These are phyloP conservation scores for Tenualosa ilisha DNA, from an alignment of 2,797 vertebrate genomes.

Conservation along the genomic window DNA sequence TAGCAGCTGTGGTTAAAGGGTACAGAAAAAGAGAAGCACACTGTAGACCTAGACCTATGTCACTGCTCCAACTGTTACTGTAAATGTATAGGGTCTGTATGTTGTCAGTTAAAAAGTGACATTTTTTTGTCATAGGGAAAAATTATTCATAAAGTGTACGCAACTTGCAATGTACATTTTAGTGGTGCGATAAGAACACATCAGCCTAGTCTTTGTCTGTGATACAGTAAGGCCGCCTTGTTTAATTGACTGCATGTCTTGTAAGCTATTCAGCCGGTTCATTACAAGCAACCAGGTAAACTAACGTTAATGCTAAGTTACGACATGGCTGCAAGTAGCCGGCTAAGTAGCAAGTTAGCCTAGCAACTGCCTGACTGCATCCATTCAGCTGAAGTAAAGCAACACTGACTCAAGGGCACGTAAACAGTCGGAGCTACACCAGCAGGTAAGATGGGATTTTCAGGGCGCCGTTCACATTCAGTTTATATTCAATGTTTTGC, in stretches of 20 bases:
- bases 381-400: conserved; percentile 27
- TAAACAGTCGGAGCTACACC: conserved; percentile 34
- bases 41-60: too few relatives aligned
- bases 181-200: too few relatives aligned
- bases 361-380: conserved; percentile 14
- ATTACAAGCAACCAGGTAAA: neutral
- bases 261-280: neutral
- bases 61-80: too few relatives aligned
- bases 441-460: conserved; percentile 29
- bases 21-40: too few relatives aligned
- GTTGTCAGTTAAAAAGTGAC: neutral
- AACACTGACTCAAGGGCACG: conserved; percentile 24
- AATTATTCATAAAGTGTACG: too few relatives aligned
- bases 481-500: neutral
- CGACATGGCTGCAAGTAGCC: conserved; percentile 7
- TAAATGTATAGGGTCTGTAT: too few relatives aligned
- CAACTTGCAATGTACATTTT: too few relatives aligned
- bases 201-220: neutral
- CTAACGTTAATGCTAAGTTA: neutral
- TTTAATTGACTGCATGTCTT: neutral
- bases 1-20: too few relatives aligned
- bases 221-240: neutral
- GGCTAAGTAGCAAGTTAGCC: conserved; percentile 15
- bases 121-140: neutral
- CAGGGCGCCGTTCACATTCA: neutral